These are phyloP conservation scores for Coptotermes formosanus DNA, from an alignment of 1,140 invertebrate species.

Conservation along the genomic window DNA sequence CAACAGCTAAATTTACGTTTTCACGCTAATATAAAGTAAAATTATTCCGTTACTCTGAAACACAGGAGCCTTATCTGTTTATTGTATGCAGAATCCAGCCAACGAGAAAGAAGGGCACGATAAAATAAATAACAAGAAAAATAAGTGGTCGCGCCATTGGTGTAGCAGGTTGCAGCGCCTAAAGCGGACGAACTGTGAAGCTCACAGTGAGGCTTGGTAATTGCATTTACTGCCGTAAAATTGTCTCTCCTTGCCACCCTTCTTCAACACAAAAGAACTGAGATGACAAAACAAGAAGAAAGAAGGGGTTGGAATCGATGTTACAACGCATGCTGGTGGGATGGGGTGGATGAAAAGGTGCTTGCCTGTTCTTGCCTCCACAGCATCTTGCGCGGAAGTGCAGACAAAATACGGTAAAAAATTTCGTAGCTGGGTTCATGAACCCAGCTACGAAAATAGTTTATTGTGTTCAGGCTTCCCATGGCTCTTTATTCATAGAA, in stretches of 20 bases:
- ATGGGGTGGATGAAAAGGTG: not conserved
- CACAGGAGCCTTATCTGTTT: no score
- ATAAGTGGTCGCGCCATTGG: not conserved
- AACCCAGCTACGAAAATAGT: not conserved
- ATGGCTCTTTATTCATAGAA: no score
- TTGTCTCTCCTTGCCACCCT: slow-evolving; percentile 17
- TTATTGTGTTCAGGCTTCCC: not conserved
- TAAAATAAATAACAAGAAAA: not conserved
- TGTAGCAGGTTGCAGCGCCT: not conserved
- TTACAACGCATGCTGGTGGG: not conserved
- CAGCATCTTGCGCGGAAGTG: slow-evolving; percentile 7
- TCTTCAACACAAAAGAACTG: slow-evolving; percentile 12
- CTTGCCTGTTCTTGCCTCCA: not conserved
- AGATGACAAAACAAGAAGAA: slow-evolving; percentile 13
- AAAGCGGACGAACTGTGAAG: slow-evolving; percentile 1
- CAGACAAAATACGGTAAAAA: not conserved
- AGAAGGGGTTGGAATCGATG: not conserved
- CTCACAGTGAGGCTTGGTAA: not conserved
- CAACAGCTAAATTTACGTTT: no score
- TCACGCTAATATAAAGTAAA: no score
- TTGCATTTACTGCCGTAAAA: slow-evolving; percentile 18
- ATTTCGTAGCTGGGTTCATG: not conserved
- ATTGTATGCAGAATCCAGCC: no score
- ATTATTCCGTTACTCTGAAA: no score
- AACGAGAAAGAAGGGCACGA: not conserved